Percentiles rank a stretch among this genome's conserved stretches.
Conservation (phyloP, 2,797 vertebrate species). For the Nannoperca australis region DNA sequence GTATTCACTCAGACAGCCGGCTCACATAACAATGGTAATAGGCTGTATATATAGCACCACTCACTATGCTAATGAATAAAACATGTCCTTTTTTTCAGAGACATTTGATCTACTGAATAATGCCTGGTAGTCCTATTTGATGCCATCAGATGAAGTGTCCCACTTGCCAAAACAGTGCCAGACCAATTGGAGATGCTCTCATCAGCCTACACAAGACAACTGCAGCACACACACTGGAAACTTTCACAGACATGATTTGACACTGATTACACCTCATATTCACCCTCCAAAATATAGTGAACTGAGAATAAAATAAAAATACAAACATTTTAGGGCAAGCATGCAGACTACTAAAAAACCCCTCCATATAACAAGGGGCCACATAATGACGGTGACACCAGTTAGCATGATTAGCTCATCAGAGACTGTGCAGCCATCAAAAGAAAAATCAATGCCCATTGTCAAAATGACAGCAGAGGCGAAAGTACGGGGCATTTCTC, state of each 20-base stretch:
- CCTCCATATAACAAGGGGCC: conserved; percentile 25
- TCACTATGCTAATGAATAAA: conserved; percentile 73
- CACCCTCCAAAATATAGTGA: conserved; percentile 20
- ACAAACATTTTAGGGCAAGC: conserved; percentile 15
- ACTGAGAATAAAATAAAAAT: conserved; percentile 1
- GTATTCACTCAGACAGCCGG: conserved; percentile 54
- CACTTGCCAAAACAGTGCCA: conserved; percentile 75
- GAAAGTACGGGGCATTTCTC: conserved; percentile 25
- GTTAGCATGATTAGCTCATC: conserved; percentile 68
- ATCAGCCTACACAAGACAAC: conserved; percentile 42
- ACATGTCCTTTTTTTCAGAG: conserved; percentile 56
- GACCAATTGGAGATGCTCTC: conserved; percentile 65
- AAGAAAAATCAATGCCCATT: conserved; percentile 73
- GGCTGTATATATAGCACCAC: conserved; percentile 30
- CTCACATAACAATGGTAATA: conserved; percentile 46
- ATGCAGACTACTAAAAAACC: neutral
- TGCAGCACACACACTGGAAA: conserved; percentile 16
- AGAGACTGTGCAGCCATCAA: conserved; percentile 47
- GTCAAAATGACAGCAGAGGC: conserved; percentile 55
- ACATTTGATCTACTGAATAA: conserved; percentile 62
- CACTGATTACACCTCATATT: conserved; percentile 38
- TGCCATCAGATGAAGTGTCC: conserved; percentile 61
- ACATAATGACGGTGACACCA: conserved; percentile 53
- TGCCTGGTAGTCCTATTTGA: conserved; percentile 38
- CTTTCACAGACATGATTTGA: conserved; percentile 48